Conservation (phyloP, 2,888 invertebrate species). For the Lepeophtheirus nordmannii region DNA sequence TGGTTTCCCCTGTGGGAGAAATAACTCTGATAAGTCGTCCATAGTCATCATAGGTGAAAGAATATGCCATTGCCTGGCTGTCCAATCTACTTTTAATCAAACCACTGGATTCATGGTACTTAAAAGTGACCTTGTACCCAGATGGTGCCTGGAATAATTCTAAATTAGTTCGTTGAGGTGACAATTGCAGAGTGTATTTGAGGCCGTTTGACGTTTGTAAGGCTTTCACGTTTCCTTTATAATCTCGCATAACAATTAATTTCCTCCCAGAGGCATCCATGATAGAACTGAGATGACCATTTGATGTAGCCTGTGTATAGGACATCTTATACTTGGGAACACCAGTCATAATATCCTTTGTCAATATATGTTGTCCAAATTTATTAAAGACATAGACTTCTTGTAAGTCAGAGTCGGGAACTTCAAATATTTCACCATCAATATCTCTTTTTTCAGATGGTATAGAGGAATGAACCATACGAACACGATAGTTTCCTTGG, state of each 20-base stretch:
- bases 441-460: slow-evolving; percentile 33
- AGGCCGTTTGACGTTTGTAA: slow-evolving; percentile 87
- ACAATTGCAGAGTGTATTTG: slow-evolving; percentile 77
- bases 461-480: slow-evolving; percentile 45
- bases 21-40: slow-evolving; percentile 72
- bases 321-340: slow-evolving; percentile 85
- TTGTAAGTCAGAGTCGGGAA: slow-evolving; percentile 79
- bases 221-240: slow-evolving; percentile 74
- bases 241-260: slow-evolving; percentile 77
- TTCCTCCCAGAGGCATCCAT: slow-evolving; percentile 85
- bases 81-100: slow-evolving; percentile 34
- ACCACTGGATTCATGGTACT: slow-evolving; percentile 35
- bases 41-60: slow-evolving; percentile 76
- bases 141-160: slow-evolving; percentile 48
- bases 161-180: slow-evolving; percentile 70
- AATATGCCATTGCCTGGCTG: slow-evolving; percentile 44
- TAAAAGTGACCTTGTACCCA: slow-evolving; percentile 33
- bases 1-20: slow-evolving; percentile 76
- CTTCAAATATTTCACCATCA: slow-evolving; percentile 53
- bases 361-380: slow-evolving; percentile 88
- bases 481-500: slow-evolving; percentile 45
- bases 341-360: slow-evolving; percentile 84
- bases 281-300: slow-evolving; percentile 40
- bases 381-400: slow-evolving; percentile 86
- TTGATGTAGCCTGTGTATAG: slow-evolving; percentile 74